phyloP scores from a whole-genome alignment of 2,888 invertebrate species.

The Idaea straminata region DNA sequence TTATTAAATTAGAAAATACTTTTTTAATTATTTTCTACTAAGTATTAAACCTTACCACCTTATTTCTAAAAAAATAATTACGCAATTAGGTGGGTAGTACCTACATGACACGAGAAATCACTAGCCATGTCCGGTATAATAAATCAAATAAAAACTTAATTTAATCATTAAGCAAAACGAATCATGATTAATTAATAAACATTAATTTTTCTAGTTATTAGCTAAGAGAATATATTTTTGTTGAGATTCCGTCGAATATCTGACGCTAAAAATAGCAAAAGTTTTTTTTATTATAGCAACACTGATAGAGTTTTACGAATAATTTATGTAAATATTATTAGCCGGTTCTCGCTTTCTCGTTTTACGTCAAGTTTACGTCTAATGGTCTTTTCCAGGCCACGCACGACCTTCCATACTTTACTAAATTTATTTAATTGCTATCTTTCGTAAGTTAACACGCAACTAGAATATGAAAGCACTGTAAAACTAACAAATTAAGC shows the following conservation, averaged over 20 bases:
- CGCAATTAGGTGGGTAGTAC: too few relatives aligned
- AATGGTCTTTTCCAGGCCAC: slow-evolving; percentile 57
- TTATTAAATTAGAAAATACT: neutral
- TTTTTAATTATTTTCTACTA: too few relatives aligned
- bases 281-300: neutral
- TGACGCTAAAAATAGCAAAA: neutral
- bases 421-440: slow-evolving; percentile 70
- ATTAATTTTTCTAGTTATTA: too few relatives aligned
- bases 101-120: too few relatives aligned
- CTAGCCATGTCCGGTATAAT: too few relatives aligned
- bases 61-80: too few relatives aligned
- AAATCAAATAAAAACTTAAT: too few relatives aligned
- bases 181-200: too few relatives aligned
- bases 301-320: slow-evolving; percentile 41
- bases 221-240: too few relatives aligned
- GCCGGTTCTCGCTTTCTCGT: slow-evolving; percentile 75
- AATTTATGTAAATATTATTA: slow-evolving; percentile 76
- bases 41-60: too few relatives aligned
- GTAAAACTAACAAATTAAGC: slow-evolving; percentile 12
- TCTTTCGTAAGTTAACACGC: slow-evolving; percentile 47
- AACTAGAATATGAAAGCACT: slow-evolving; percentile 19
- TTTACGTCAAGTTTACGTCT: slow-evolving; percentile 63
- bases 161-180: too few relatives aligned
- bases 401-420: slow-evolving; percentile 55
- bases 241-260: too few relatives aligned